Evolutionary conservation across 2,113 vertebrate genomes (phyloP), one percentile per base, ranked within the genome.

Genomic region (Zosterops hypoxanthus): DNA sequence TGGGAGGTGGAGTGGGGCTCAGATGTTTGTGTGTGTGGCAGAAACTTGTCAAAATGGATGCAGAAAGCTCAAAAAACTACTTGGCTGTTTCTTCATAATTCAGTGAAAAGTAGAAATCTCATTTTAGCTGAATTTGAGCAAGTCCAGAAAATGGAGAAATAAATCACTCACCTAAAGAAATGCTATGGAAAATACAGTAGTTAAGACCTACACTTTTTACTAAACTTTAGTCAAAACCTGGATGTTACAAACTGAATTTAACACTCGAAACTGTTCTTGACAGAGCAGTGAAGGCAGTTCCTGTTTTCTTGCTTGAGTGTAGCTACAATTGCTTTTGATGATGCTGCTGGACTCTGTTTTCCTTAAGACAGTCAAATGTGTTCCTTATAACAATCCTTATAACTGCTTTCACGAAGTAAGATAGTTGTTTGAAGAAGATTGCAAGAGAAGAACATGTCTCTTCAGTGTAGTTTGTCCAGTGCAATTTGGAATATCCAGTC

Each of bases 61-160:
- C 19, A 78, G 39, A 77, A 83, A 71, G 33, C 21, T n/a, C 7
- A 23, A 22, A 47, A 63, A 20, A 2, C 0, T 3, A 49, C 11
- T 39, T 76, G 23, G 56, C 22, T 63, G 8, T 92, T 96, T 84
- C 24, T 84, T 73, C 72, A 81, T 70, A 72, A 70, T 53, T 13
- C 20, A 50, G 14, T 60, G 60, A 55, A 47, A 90, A 91, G 31
- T n/a, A 50, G 53, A 78, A 16, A 84, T 94, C 83, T 88, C 16
- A 68, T 86, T 95, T 95, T 75, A 90, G 83, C 24, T 85, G 49
- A 86, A 84, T 84, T 88, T 36, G 3, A 91, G 65, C 25, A 84
- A 89, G 36, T 72, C 46, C 52, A 82, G 42, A 55, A 72, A 80
- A 76, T 31, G 14, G 60, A 70, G 42, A 75, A 75, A 53, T 57